Base-by-base conservation (phyloP, 2,797 vertebrate genomes). In the Catamblyrhynchus diadema region DNA sequence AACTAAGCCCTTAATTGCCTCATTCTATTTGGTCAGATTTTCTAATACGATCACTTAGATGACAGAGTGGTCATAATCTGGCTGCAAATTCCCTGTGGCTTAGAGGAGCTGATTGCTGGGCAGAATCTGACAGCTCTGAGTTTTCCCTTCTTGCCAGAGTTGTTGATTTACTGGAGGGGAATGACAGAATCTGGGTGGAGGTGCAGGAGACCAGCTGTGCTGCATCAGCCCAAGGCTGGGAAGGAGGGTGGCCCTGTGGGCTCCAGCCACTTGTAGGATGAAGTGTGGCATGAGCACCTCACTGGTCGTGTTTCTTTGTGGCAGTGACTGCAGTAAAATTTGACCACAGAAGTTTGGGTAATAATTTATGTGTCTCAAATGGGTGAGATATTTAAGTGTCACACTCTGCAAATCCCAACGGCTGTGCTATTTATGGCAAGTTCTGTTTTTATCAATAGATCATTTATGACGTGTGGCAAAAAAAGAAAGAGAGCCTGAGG, bases 371-470 rank as follows among this genome's bases (percentile, higher is more conserved):
- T 33, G 23, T 35, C 59, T 87, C 13, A 32, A 83, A 78, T 32
- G 80, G 71, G 75, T 81, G 60, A 87, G 94, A 79, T 79, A 85
- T 42, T 48, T 33, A 42, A 83, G 86, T 77, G 88, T 57, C 79
- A 83, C 37, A 7, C 72, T 72, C 82, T 42, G 47, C 65, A 74
- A 62, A 71, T 74, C 69, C 54, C 3, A 2, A 47, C 53, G 81
- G 62, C 56, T 86, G 65, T 28, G 75, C 84, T 96, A 88, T 96
- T 96, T 94, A 88, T 81, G 84, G 96, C 70, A 81, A 51, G 41
- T 44, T 79, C 79, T 91, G 80, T 45, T 94, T 95, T 93, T 88
- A 94, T 91, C 92, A 79, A 87, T 95, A 92, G 65, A 94, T 95
- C 69, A 83, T 75, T 92, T 83, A 61, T 92, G 95, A 93, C 72